Base-by-base conservation (phyloP, 1,140 invertebrate species). In the Ruditapes philippinarum region DNA sequence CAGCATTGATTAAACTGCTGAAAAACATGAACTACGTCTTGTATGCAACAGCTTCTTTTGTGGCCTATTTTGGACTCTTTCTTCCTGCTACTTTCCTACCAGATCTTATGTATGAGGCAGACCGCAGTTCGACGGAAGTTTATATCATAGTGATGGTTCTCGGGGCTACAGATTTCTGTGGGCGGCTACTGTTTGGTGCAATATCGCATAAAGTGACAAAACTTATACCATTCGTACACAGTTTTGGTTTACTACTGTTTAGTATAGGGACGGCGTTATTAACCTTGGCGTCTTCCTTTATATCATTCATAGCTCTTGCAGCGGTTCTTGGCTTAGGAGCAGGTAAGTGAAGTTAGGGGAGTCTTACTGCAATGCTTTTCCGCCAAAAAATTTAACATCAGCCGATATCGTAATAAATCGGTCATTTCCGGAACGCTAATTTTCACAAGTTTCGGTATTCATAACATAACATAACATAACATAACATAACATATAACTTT, bases 21-120 rank as follows among this genome's bases (percentile, higher is more conserved):
- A 36, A 38, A 33, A 70, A 40, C 38, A 70, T 11, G 19, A 36
- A 78, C 28, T 78, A 51, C n/a, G 54, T 78, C 28, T 5, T 51
- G 25, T 78, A 51, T 31, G 31, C 36, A 1, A 1, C n/a, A 2
- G n/a, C 74, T 22, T 31, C n/a, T 28, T 11, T 78, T 31, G 4
- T 28, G 25, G 36, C 31, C 1, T 51, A 31, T 28, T 22, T 54
- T 17, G 45, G n/a, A 14, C 2, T 78, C 7, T 78, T 78, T 25
- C 28, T 19, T 54, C 74, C 74, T 33, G 45, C 74, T 4, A 78
- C 74, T 5, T 78, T 78, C 36, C 25, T 78, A 38, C 74, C 74
- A 57, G 74, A 78, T 22, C 45, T 78, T 11, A 78, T 78, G 74
- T 36, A 51, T 12, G 74, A 78, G 36, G n/a, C 49, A 0, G 33